phyloP scores from a whole-genome alignment of 1,140 invertebrate genomes.

The Acromyrmex echinatior region DNA sequence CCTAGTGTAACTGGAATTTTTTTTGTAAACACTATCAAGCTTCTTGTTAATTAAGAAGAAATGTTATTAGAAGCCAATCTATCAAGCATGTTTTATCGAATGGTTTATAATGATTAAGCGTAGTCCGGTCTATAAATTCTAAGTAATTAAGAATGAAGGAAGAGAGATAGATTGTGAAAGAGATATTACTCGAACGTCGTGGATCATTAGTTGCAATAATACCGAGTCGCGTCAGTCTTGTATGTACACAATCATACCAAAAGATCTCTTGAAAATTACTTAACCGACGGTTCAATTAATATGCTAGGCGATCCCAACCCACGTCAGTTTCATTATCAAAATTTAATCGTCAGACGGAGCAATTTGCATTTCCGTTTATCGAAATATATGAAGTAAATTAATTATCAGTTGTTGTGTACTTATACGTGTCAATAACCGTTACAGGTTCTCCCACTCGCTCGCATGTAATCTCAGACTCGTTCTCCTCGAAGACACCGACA shows the following conservation, averaged over 20 bases:
- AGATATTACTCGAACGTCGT: slow-evolving; percentile 20
- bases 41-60: neutral
- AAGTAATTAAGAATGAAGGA: slow-evolving; percentile 22
- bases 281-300: slow-evolving; percentile 30
- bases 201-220: slow-evolving; percentile 37
- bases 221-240: neutral
- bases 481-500: neutral
- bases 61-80: neutral
- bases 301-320: neutral
- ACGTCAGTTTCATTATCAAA: slow-evolving; percentile 3
- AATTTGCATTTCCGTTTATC: neutral
- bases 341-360: neutral
- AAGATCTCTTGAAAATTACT: slow-evolving; percentile 29
- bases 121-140: slow-evolving; percentile 12
- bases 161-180: slow-evolving; percentile 1
- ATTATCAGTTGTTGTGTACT: neutral
- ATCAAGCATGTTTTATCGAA: neutral
- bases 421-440: neutral
- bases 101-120: neutral
- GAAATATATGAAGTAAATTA: neutral
- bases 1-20: neutral
- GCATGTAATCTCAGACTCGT: neutral
- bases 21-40: neutral
- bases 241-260: neutral
- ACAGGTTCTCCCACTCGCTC: neutral